Evolutionary conservation across 1,140 invertebrate species (phyloP), one percentile per base, ranked within the genome.

Genomic region (Leptopilina boulardi): DNA sequence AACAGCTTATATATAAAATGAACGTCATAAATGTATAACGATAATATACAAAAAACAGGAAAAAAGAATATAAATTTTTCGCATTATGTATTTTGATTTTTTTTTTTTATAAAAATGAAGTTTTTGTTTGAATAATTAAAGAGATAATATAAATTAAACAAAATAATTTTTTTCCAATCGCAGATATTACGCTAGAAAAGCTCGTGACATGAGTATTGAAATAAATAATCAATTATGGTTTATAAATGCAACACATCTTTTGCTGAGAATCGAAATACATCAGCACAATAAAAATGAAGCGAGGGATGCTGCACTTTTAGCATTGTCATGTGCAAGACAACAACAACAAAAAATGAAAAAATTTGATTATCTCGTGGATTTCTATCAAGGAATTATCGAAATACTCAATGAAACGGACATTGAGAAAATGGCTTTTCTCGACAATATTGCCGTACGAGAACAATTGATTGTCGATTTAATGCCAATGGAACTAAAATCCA

Each of bases 261-360:
- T 87, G 23, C 72, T 90, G 0, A 78, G 84, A 11, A 84, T 89
- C 1, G 89, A 90, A 72, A 71, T 89, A 19, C 4, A 56, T n/a
- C 87, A 89, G 73, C 74, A 84, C 44, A 89, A 89, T 6, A 78
- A 83, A 2, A 88, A 83, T 74, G 89, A 90, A 19, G 87, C 88
- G 15, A 82, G 78, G 9, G 88, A 89, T 8, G 84, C 82, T 0
- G 87, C 87, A 0, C 21, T 79, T 19, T 8, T 75, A 2, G 83
- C 85, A 1, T 70, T 87, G 3, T 74, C 80, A 18, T 78, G 74
- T 6, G 82, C 87, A 0, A 84, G 76, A 19, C 85, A 83, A 9
- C 77, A 89, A 6, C 2, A 34, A 34, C 2, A 34, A 6, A 34
- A 34, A 34, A 34, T 34, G 6, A 6, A 34, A 0, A 78, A 75